Percentiles rank a stretch among this genome's conserved stretches.
Evolutionary conservation across 2,888 invertebrate genomes (phyloP).

Genomic region (Sarcophaga caerulescens): DNA sequence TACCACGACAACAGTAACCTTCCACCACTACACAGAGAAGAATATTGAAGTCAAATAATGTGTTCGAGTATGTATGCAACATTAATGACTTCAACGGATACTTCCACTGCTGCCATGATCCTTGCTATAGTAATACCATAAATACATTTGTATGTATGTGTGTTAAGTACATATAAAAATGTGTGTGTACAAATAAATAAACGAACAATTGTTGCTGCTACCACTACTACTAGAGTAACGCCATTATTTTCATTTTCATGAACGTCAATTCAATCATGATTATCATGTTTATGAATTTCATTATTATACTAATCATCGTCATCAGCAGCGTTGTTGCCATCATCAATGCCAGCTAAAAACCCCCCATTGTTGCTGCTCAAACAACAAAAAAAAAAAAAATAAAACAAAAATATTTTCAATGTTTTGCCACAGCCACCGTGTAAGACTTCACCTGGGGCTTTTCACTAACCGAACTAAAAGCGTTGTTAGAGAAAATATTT

Average conservation of each 20-base stretch:
- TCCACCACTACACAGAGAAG: constrained; percentile 10
- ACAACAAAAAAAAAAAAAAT: not conserved
- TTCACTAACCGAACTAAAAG: constrained; percentile 32
- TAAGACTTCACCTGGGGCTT: constrained; percentile 67
- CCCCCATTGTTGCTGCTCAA: constrained; percentile 58
- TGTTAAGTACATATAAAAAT: too few species aligned
- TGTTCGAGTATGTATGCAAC: not conserved
- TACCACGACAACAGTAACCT: constrained; percentile 60
- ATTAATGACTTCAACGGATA: constrained; percentile 23
- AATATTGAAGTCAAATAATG: too few species aligned
- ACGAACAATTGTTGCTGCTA: constrained; percentile 56
- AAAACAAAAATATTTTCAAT: constrained; percentile 62
- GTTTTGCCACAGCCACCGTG: constrained; percentile 61
- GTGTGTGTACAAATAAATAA: not conserved
- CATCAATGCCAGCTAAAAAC: constrained; percentile 48
- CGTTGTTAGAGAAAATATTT: constrained; percentile 14
- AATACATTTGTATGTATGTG: not conserved
- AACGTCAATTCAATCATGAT: constrained; percentile 41
- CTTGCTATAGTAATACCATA: constrained; percentile 46
- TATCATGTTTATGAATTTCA: constrained; percentile 44
- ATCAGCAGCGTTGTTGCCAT: not conserved
- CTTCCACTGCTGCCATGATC: not conserved
- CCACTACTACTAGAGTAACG: constrained; percentile 24
- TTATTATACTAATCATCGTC: constrained; percentile 40
- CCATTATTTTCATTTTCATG: constrained; percentile 13